Conservation (phyloP, 35 echinoderm and acorn worm species). For the Patiria miniata region DNA sequence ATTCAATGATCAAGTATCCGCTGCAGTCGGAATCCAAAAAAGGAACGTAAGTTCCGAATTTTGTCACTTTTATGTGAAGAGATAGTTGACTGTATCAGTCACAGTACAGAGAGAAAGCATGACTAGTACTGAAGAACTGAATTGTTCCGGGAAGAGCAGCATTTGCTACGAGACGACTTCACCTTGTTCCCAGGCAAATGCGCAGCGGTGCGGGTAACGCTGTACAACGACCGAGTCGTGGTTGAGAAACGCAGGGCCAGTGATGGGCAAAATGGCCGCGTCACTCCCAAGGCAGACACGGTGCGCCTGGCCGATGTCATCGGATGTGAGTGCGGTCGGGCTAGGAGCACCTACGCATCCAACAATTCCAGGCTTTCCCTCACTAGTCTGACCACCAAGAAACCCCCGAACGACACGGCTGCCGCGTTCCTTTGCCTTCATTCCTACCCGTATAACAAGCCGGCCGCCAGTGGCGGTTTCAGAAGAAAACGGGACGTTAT, state of each 20-base stretch:
- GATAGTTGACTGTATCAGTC: not conserved
- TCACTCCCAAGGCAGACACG: not conserved
- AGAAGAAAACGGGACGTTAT: conserved; percentile 14
- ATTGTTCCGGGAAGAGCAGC: not conserved
- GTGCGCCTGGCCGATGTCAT: not conserved
- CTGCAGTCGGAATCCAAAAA: too few relatives aligned
- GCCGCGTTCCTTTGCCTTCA: conserved; percentile 18
- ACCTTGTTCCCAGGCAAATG: not conserved
- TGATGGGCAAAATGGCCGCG: not conserved
- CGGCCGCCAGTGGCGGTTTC: conserved; percentile 4
- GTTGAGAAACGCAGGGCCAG: not conserved
- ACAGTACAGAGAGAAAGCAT: not conserved
- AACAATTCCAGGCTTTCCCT: not conserved
- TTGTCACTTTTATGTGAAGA: too few relatives aligned
- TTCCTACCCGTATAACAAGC: conserved; percentile 4
- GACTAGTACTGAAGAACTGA: not conserved
- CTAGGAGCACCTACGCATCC: not conserved
- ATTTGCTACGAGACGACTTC: not conserved
- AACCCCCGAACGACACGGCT: not conserved
- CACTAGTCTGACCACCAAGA: not conserved
- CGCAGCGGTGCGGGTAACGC: not conserved
- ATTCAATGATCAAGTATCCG: too few relatives aligned
- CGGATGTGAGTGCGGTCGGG: not conserved
- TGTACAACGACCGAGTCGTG: not conserved
- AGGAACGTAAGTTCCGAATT: too few relatives aligned